Conservation (phyloP, 2,797 vertebrate species). For the Intellagama lesueurii region DNA sequence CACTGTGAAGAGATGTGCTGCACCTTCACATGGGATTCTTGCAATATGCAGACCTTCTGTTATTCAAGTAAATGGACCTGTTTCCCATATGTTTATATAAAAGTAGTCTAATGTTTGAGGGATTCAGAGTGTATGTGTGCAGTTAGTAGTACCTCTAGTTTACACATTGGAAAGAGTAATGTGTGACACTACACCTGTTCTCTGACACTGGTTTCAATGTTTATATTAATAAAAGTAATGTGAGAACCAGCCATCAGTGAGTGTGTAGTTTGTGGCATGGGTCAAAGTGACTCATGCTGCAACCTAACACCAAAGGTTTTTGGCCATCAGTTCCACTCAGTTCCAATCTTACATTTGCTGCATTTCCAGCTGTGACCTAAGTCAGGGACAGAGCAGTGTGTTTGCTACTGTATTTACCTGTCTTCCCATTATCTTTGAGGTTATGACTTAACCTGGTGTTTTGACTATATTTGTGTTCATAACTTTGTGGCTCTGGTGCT, state of each 20-base stretch:
- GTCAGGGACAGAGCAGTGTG: not conserved
- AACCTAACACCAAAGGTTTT: conserved; percentile 10
- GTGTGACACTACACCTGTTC: not conserved
- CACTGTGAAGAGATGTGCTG: not conserved
- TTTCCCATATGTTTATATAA: not conserved
- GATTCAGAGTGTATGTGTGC: not conserved
- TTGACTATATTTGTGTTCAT: not conserved
- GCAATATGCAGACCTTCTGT: not conserved
- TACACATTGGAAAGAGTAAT: not conserved
- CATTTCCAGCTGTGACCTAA: not conserved
- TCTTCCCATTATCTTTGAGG: not conserved
- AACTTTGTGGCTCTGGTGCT: not conserved
- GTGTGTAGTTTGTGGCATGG: not conserved
- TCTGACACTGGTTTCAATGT: not conserved
- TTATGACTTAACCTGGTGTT: not conserved
- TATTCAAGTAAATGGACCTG: too few species aligned
- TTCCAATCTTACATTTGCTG: not conserved
- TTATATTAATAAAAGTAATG: conserved; percentile 17
- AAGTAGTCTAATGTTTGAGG: not conserved
- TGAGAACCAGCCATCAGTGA: not conserved
- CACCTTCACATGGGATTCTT: not conserved
- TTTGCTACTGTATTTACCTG: not conserved
- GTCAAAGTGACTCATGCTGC: conserved; percentile 12
- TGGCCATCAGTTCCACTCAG: not conserved
- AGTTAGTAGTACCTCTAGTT: not conserved